Evolutionary conservation across 23 tunicate genomes (phyloP).

Genomic region (Halocynthia roretzi): DNA sequence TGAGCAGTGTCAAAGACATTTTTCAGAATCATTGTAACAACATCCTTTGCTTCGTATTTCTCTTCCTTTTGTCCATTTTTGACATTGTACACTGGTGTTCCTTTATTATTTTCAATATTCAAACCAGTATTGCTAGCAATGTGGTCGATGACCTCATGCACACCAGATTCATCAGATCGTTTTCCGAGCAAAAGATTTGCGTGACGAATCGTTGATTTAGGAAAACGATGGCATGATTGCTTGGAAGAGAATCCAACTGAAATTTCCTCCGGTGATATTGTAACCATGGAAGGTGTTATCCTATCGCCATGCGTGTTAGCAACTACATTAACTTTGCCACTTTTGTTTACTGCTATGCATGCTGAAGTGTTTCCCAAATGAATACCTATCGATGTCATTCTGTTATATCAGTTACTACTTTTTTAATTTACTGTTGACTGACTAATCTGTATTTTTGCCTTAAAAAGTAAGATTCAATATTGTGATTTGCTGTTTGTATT

Average conservation of each 20-base stretch:
- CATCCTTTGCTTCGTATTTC: background rate
- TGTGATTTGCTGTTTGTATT: no score
- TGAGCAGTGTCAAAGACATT: constrained; percentile 18
- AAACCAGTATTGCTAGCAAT: background rate
- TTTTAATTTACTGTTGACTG: no score
- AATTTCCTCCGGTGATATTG: background rate
- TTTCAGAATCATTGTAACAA: background rate
- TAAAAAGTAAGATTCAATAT: no score
- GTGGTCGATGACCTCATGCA: background rate
- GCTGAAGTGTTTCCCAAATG: constrained; percentile 24
- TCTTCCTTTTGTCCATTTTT: constrained; percentile 2
- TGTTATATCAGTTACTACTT: no score
- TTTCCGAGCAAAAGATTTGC: constrained; percentile 2
- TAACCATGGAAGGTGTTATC: constrained; percentile 24
- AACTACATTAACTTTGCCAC: constrained; percentile 17
- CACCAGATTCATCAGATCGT: background rate
- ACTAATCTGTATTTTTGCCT: no score
- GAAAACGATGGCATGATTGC: constrained; percentile 12
- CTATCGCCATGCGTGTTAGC: constrained; percentile 30
- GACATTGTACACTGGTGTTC: constrained; percentile 2
- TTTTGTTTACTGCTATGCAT: constrained; percentile 17
- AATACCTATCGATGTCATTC: constrained; percentile 8
- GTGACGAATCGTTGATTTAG: constrained; percentile 3
- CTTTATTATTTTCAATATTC: background rate
- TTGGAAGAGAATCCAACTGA: constrained; percentile 19